A percentile compares a stretch with the other conserved stretches of the same genome.
Evolutionary conservation across 2,888 invertebrate genomes (phyloP).

Genomic region (Hipparchia sbordonii): DNA sequence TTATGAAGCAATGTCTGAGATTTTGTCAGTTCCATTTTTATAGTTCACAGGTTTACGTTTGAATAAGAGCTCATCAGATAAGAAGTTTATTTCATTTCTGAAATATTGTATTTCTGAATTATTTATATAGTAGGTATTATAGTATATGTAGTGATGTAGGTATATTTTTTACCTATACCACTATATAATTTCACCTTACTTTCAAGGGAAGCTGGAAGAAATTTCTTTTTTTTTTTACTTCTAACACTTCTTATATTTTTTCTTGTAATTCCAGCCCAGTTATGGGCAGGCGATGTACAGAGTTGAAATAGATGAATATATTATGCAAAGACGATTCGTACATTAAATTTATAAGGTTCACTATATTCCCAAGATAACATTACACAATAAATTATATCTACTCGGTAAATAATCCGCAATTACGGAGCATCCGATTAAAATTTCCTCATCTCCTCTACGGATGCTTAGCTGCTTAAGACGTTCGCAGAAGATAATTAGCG

Average conservation of each 20-base stretch:
- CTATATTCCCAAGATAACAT: constrained; percentile 2
- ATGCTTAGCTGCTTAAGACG: constrained; percentile 32
- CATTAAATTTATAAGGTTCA: background rate
- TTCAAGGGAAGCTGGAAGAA: no score
- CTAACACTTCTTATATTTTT: no score
- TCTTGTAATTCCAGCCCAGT: no score
- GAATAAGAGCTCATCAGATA: background rate
- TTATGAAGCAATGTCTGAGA: background rate
- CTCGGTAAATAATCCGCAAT: constrained; percentile 38
- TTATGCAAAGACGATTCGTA: no score
- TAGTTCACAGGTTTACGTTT: background rate
- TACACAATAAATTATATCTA: constrained; percentile 21
- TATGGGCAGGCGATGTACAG: no score
- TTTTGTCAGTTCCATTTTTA: background rate
- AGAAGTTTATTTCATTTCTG: background rate
- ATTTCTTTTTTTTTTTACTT: no score
- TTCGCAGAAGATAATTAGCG: constrained; percentile 55
- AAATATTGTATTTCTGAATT: background rate
- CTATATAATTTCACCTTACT: no score
- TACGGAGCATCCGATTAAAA: constrained; percentile 40
- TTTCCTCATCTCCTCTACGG: constrained; percentile 31
- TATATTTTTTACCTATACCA: no score
- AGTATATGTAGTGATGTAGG: no score
- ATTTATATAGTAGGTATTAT: no score
- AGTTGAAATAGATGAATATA: no score